Conservation (phyloP, 2,888 invertebrate genomes). For the Nemurella pictetii region DNA sequence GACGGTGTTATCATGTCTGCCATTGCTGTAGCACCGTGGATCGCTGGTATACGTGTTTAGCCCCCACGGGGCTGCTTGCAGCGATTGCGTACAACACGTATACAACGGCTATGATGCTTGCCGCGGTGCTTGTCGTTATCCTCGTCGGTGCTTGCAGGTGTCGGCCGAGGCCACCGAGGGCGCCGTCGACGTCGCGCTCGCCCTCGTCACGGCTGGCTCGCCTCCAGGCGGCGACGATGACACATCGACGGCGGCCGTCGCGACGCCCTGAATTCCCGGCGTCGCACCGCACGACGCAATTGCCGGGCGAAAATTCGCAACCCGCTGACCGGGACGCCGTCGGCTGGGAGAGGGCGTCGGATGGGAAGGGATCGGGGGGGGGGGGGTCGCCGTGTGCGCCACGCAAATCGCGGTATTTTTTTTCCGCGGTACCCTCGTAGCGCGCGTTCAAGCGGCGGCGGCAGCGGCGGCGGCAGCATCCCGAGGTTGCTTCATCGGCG, state of each 20-base stretch:
- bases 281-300: background rate
- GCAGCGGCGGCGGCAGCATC: too few species aligned
- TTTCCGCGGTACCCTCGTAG: background rate
- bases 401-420: background rate
- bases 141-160: too few species aligned
- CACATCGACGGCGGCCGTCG: background rate
- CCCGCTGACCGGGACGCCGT: background rate
- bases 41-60: too few species aligned
- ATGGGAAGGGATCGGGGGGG: conserved; percentile 29
- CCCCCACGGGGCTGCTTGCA: conserved; percentile 19
- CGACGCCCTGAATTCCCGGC: background rate
- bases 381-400: conserved; percentile 24
- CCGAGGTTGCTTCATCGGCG: background rate
- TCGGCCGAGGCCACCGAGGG: background rate
- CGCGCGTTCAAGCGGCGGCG: too few species aligned
- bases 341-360: conserved; percentile 39
- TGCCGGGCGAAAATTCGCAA: background rate
- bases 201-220: background rate
- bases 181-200: too few species aligned
- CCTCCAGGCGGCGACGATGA: background rate
- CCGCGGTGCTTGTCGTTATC: too few species aligned
- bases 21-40: too few species aligned
- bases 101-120: too few species aligned
- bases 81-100: too few species aligned
- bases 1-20: too few species aligned